Conservation (phyloP, 1,140 invertebrate genomes). For the Parasteatoda tepidariorum region DNA sequence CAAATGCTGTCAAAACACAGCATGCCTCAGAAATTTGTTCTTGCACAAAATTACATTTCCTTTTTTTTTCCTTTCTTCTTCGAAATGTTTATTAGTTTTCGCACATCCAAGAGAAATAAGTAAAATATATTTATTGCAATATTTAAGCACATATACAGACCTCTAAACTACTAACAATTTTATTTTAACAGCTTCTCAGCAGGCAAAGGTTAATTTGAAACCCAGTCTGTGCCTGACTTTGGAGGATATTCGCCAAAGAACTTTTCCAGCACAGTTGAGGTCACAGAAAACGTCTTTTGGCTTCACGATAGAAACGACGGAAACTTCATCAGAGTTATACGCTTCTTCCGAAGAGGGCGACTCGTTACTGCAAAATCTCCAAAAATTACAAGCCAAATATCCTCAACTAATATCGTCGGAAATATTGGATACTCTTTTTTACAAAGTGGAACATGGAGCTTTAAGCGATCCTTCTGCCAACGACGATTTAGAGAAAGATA, state of each 20-base stretch:
- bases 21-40: too few relatives aligned
- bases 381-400: background rate
- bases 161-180: too few relatives aligned
- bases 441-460: conserved; percentile 19
- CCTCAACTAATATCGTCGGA: conserved; percentile 14
- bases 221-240: conserved; percentile 20
- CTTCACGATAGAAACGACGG: background rate
- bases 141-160: too few relatives aligned
- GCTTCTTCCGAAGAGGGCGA: background rate
- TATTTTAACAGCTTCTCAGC: conserved; percentile 10
- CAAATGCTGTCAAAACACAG: too few relatives aligned
- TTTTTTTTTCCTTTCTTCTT: too few relatives aligned
- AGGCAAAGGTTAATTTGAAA: background rate
- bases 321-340: background rate
- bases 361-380: background rate
- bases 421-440: background rate
- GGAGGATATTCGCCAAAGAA: background rate
- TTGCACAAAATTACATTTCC: too few relatives aligned
- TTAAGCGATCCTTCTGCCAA: background rate
- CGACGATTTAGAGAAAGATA: background rate
- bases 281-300: conserved; percentile 11
- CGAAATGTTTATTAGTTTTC: too few relatives aligned
- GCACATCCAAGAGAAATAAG: too few relatives aligned
- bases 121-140: too few relatives aligned
- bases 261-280: background rate